These are phyloP conservation scores for Panurus biarmicus DNA, from an alignment of 2,113 vertebrate species.

Conservation along the genomic window DNA sequence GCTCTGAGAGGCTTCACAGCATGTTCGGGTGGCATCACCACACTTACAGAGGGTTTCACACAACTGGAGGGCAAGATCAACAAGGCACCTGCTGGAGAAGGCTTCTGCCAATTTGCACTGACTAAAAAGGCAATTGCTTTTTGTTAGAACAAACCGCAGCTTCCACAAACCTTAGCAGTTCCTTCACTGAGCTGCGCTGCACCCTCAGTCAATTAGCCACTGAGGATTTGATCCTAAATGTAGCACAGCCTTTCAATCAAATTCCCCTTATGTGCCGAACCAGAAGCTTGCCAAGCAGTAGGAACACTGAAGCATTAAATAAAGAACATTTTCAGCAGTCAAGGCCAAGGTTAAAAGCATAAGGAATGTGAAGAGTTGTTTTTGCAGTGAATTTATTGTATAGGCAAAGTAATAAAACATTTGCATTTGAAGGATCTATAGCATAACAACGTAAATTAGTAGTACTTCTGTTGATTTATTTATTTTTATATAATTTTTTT, in stretches of 20 bases:
- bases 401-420: constrained; percentile 4
- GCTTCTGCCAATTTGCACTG: neutral
- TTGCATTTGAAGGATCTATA: constrained; percentile 31
- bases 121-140: neutral
- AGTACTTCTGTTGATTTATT: neutral
- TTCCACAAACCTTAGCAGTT: neutral
- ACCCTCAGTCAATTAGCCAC: neutral
- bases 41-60: neutral
- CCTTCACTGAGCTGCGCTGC: neutral
- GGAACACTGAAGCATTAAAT: constrained; percentile 39
- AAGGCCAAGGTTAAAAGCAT: constrained; percentile 49
- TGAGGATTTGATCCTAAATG: constrained; percentile 23
- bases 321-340: constrained; percentile 51
- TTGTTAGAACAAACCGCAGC: neutral
- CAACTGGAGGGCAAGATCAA: neutral
- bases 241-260: constrained; percentile 26
- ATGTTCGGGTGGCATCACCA: accelerated
- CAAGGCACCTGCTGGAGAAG: neutral
- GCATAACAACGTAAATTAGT: constrained; percentile 5
- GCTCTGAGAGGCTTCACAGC: neutral
- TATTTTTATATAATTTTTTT: neutral
- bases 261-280: constrained; percentile 7
- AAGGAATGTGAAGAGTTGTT: constrained; percentile 17
- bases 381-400: constrained; percentile 40
- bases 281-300: constrained; percentile 23